Evolutionary conservation across 1,140 invertebrate species (phyloP).

Genomic region (Heliothis subflexa): DNA sequence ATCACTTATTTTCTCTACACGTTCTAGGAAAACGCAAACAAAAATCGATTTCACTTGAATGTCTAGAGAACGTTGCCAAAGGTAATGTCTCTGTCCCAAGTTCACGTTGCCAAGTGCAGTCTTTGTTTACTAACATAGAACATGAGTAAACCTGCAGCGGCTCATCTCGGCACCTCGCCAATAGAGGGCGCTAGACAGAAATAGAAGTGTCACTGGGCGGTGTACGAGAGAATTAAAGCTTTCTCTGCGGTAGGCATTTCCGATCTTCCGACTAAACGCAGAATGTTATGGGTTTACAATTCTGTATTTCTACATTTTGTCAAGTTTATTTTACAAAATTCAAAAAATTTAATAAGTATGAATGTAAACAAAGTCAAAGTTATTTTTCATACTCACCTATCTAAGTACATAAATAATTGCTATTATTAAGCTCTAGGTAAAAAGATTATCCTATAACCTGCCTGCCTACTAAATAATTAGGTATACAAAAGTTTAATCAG

Average conservation of each 20-base stretch:
- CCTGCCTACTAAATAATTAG: no score
- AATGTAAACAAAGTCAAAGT: background rate
- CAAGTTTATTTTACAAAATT: no score
- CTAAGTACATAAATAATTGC: no score
- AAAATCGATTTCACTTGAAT: slow-evolving; percentile 12
- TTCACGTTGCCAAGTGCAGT: slow-evolving; percentile 55
- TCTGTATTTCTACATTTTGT: background rate
- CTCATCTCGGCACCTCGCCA: slow-evolving; percentile 79
- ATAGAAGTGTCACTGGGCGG: slow-evolving; percentile 75
- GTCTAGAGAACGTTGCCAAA: slow-evolving; percentile 18
- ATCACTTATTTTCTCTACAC: background rate
- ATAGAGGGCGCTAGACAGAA: slow-evolving; percentile 80
- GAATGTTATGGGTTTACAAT: background rate
- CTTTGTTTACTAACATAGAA: slow-evolving; percentile 83
- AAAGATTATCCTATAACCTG: no score
- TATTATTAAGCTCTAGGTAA: no score
- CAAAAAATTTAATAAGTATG: no score
- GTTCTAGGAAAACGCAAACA: background rate
- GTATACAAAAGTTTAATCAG: background rate
- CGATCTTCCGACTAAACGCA: slow-evolving; percentile 67
- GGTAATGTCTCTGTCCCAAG: slow-evolving; percentile 10
- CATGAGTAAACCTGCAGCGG: slow-evolving; percentile 74
- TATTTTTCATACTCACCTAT: no score
- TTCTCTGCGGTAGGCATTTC: slow-evolving; percentile 73
- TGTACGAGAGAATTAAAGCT: slow-evolving; percentile 64